phyloP scores from a whole-genome alignment of 1,140 invertebrate species.

The Drosophila aff. region DNA sequence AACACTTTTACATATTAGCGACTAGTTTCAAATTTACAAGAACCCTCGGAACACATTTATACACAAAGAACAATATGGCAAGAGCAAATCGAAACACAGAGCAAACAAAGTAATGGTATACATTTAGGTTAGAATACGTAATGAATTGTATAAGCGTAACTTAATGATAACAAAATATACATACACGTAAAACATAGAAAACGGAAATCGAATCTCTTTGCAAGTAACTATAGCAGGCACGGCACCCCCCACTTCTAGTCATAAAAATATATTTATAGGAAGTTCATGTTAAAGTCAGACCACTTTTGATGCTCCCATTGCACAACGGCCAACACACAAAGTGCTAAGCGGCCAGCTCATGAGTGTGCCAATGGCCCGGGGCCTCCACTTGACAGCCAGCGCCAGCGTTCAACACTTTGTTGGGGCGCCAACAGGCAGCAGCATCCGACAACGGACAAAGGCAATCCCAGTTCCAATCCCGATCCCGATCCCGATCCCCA shows the following conservation, averaged over 20 bases:
- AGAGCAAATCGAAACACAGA: constrained; percentile 48
- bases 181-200: constrained; percentile 43
- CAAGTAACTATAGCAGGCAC: constrained; percentile 15
- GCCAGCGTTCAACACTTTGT: constrained; percentile 78
- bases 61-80: constrained; percentile 37
- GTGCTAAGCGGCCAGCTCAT: constrained; percentile 19
- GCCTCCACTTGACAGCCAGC: constrained; percentile 75
- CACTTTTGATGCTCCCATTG: constrained; percentile 58
- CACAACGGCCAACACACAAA: constrained; percentile 38
- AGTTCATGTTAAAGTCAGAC: constrained; percentile 35
- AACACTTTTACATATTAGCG: constrained; percentile 63
- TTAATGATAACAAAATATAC: constrained; percentile 81
- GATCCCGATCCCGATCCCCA: constrained; percentile 15
- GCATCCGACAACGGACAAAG: constrained; percentile 28
- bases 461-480: constrained; percentile 7
- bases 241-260: constrained; percentile 34
- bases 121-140: constrained; percentile 82
- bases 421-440: constrained; percentile 46
- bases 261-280: constrained; percentile 10
- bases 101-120: constrained; percentile 67
- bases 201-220: constrained; percentile 5
- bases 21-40: constrained; percentile 77
- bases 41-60: constrained; percentile 25
- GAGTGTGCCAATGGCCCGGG: constrained; percentile 61
- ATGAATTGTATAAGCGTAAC: constrained; percentile 79